Percentiles rank a stretch among this genome's conserved stretches.
phyloP scores from a whole-genome alignment of 2,888 invertebrate species.

The Amblyjoppa proteus region DNA sequence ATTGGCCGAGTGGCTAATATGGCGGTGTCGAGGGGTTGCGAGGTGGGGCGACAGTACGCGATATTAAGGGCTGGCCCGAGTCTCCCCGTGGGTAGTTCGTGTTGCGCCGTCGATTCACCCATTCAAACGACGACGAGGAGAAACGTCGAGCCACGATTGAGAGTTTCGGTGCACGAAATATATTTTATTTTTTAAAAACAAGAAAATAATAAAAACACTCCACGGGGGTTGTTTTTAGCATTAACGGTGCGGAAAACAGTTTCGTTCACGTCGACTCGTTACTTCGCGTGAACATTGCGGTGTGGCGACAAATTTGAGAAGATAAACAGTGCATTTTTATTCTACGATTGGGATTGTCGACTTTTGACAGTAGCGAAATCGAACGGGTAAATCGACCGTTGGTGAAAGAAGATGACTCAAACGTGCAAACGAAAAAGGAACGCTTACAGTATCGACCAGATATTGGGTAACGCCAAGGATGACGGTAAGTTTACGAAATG shows the following conservation, averaged over 20 bases:
- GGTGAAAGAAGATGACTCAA: slow-evolving; percentile 79
- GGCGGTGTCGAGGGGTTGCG: slow-evolving; percentile 81
- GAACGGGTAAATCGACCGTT: slow-evolving; percentile 43
- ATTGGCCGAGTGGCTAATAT: slow-evolving; percentile 86
- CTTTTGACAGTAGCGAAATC: slow-evolving; percentile 10
- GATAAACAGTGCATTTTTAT: slow-evolving; percentile 44
- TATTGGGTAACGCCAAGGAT: slow-evolving; percentile 83
- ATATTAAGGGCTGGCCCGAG: slow-evolving; percentile 83
- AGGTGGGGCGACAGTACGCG: slow-evolving; percentile 79
- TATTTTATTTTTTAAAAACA: neutral
- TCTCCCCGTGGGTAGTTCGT: slow-evolving; percentile 84
- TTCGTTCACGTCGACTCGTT: neutral
- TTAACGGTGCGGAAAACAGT: slow-evolving; percentile 4
- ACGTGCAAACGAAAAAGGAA: slow-evolving; percentile 84
- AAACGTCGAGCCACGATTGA: neutral
- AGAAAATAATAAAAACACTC: neutral
- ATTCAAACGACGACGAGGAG: slow-evolving; percentile 70
- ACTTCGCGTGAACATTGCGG: slow-evolving; percentile 48
- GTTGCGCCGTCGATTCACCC: slow-evolving; percentile 86
- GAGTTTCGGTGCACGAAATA: slow-evolving; percentile 9
- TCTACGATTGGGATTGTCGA: slow-evolving; percentile 20
- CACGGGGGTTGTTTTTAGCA: slow-evolving; percentile 2
- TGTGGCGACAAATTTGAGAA: slow-evolving; percentile 1
- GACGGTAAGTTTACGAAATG: slow-evolving; percentile 77
- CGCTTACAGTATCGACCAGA: slow-evolving; percentile 85